Evolutionary conservation across 1,140 invertebrate species (phyloP), one percentile per base, ranked within the genome.

Genomic region (Scaptomyza montana): DNA sequence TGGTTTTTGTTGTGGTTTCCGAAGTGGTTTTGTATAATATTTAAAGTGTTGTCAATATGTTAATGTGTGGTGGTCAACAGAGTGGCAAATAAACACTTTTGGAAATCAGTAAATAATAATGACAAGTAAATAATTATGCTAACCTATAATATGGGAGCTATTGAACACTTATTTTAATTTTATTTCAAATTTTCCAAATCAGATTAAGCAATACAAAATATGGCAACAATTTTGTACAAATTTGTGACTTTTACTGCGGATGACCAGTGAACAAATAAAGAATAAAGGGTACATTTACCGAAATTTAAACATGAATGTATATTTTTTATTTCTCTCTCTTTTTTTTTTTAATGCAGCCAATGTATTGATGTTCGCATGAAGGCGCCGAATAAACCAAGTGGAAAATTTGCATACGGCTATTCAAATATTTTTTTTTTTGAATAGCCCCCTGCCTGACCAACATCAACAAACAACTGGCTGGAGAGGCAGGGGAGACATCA

Each of bases 361-460:
- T 59, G 65, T 64, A 76, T 76, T 72, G 77, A 62, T 85, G 45
- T 71, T 66, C 82, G 82, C 82, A 82, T 89, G 82, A 79, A 71
- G 62, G 84, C 69, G 47, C 66, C 21, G 60, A 87, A 60, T 77
- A 82, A 87, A 46, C 84, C 65, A 89, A 61, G 68, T 79, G 84
- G 79, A 87, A 87, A 87, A 84, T 79, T 71, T 68, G 63, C 84
- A 78, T 61, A 63, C 57, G 41, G 56, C 55, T 54, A 49, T 68
- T 56, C 54, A 46, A 46, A 6, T 45, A 49, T 60, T 54, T 25
- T 53, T 61, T 36, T 3, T 47, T 41, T 16, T 16, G 16, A 16
- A 16, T 16, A 16, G 36, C 33, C 41, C 12, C 30, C 50, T 13
- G n/a, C 41, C 36, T 70, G 57, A 30, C 39, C 54, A 59, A 33